These are phyloP conservation scores for Montipora capricornis DNA, from an alignment of 64 coral and sea anemone species.

Conservation along the genomic window DNA sequence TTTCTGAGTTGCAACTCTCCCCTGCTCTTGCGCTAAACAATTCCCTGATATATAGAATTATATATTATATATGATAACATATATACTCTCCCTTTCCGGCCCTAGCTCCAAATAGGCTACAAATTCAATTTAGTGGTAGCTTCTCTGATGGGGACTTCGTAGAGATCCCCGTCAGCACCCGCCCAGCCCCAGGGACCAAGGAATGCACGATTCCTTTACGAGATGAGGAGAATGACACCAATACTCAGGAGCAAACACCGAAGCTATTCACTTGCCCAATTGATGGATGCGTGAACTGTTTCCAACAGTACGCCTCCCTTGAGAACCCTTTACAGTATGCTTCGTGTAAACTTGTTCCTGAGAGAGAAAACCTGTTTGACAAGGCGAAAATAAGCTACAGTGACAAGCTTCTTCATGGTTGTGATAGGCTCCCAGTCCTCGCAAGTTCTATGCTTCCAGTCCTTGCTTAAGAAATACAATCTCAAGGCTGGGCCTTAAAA, in stretches of 20 bases:
- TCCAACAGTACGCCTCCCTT: not conserved
- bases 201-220: too few relatives aligned
- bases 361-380: slow-evolving; percentile 56
- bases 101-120: slow-evolving; percentile 32
- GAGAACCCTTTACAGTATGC: not conserved
- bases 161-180: too few relatives aligned
- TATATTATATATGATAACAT: too few relatives aligned
- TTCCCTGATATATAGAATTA: not conserved
- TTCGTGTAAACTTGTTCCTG: slow-evolving; percentile 44
- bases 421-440: not conserved
- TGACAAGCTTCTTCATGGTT: slow-evolving; percentile 41
- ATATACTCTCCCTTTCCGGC: not conserved
- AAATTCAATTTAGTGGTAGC: slow-evolving; percentile 41
- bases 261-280: not conserved
- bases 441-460: too few relatives aligned
- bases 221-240: too few relatives aligned
- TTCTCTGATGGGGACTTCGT: slow-evolving; percentile 30
- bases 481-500: slow-evolving; percentile 62
- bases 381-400: slow-evolving; percentile 57
- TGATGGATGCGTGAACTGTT: not conserved
- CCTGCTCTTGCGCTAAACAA: not conserved
- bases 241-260: too few relatives aligned
- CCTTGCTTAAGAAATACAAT: not conserved
- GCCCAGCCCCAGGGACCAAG: too few relatives aligned
- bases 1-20: too few relatives aligned